Percentiles rank a stretch among this genome's conserved stretches.
Conservation (phyloP, 1,140 invertebrate species). For the Pseudomyrmex sp. region DNA sequence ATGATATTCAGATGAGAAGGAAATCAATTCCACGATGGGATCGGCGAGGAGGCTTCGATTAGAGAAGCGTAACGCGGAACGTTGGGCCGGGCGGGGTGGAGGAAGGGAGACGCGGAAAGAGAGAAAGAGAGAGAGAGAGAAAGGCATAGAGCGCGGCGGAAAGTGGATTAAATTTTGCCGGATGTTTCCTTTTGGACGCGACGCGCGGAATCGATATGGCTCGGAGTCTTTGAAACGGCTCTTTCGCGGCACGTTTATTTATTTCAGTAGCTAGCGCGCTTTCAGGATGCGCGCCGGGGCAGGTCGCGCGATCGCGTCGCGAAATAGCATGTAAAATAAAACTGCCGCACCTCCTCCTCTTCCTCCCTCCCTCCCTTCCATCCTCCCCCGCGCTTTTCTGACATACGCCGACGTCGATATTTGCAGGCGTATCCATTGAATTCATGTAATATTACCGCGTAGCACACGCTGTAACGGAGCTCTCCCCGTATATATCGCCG, state of each 20-base stretch:
- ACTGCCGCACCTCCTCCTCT: background rate
- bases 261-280: constrained; percentile 37
- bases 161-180: constrained; percentile 68
- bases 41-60: constrained; percentile 74
- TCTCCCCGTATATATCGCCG: constrained; percentile 24
- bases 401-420: constrained; percentile 37
- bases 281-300: constrained; percentile 25
- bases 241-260: constrained; percentile 37
- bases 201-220: constrained; percentile 27
- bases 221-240: constrained; percentile 5
- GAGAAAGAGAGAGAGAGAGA: constrained; percentile 30
- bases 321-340: constrained; percentile 59
- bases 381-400: too few species aligned
- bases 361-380: background rate
- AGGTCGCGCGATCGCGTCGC: constrained; percentile 59
- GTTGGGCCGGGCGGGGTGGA: constrained; percentile 4
- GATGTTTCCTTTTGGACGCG: constrained; percentile 65
- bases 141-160: constrained; percentile 57
- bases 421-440: constrained; percentile 50
- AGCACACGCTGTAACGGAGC: constrained; percentile 50
- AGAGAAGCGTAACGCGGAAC: constrained; percentile 72
- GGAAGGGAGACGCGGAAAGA: background rate
- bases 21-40: constrained; percentile 83
- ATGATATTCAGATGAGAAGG: constrained; percentile 84
- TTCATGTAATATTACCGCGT: constrained; percentile 60